Percentiles rank a stretch among this genome's conserved stretches.
phyloP scores from a whole-genome alignment of 2,888 invertebrate species.

The Tortrix viridana region DNA sequence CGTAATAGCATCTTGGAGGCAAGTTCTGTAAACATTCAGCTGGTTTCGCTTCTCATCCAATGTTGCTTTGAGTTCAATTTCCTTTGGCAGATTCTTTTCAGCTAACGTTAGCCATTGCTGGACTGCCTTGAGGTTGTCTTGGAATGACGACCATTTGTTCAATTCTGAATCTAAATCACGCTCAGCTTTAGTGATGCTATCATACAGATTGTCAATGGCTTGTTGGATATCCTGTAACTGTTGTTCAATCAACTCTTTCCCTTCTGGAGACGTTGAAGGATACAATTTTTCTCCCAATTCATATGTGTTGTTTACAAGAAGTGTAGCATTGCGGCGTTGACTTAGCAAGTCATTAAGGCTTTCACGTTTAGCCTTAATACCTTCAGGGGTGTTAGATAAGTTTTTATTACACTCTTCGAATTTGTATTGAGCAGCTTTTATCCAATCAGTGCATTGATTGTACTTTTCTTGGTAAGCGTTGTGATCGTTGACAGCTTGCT shows the following conservation, averaged over 20 bases:
- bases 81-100: conserved; percentile 89
- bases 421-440: conserved; percentile 89
- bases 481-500: conserved; percentile 93
- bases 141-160: conserved; percentile 94
- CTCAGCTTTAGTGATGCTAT: conserved; percentile 90
- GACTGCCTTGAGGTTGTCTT: conserved; percentile 92
- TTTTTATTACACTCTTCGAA: conserved; percentile 87
- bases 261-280: conserved; percentile 93
- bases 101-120: conserved; percentile 91
- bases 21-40: conserved; percentile 91
- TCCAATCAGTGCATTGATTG: conserved; percentile 92
- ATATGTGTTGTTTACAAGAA: conserved; percentile 91
- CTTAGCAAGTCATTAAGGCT: conserved; percentile 89
- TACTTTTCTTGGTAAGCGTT: conserved; percentile 92
- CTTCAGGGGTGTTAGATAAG: conserved; percentile 86
- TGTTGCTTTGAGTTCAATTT: conserved; percentile 92
- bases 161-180: conserved; percentile 93
- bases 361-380: conserved; percentile 87
- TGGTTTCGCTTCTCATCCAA: conserved; percentile 96
- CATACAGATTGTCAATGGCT: conserved; percentile 91
- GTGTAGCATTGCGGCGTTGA: conserved; percentile 89
- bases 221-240: conserved; percentile 94
- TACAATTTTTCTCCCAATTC: conserved; percentile 95
- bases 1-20: conserved; percentile 92
- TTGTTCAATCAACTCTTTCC: conserved; percentile 92